A percentile compares a stretch with the other conserved stretches of the same genome.
phyloP scores from a whole-genome alignment of 2,888 invertebrate genomes.

The Corbicula japonica region DNA sequence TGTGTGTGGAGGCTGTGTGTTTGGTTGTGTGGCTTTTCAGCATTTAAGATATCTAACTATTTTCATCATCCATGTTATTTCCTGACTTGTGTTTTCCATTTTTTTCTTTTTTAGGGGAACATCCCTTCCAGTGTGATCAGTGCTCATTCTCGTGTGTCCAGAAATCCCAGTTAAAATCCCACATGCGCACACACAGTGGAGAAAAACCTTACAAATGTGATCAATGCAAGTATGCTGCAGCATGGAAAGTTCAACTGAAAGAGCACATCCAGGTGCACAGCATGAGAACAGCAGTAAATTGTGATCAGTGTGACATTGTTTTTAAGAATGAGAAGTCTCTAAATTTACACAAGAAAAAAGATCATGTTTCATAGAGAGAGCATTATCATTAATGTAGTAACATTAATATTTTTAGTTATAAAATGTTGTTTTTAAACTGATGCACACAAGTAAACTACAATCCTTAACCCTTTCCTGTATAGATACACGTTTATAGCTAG shows the following conservation, averaged over 20 bases:
- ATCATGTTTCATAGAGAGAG: no score
- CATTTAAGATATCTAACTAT: no score
- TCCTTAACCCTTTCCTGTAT: no score
- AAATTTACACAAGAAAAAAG: slow-evolving; percentile 34
- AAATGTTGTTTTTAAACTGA: no score
- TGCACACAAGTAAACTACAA: no score
- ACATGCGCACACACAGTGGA: slow-evolving; percentile 46
- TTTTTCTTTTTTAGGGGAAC: slow-evolving; percentile 25
- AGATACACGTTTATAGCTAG: no score
- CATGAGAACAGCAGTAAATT: slow-evolving; percentile 3
- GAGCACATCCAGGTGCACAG: slow-evolving; percentile 33
- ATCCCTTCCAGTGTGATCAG: slow-evolving; percentile 36
- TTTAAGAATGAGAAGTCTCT: slow-evolving; percentile 30
- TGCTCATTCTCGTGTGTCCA: slow-evolving; percentile 40
- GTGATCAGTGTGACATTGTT: slow-evolving; percentile 34
- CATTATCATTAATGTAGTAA: no score
- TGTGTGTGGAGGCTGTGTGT: no score
- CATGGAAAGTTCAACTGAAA: slow-evolving; percentile 52
- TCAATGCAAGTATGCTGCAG: slow-evolving; percentile 44
- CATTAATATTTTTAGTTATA: no score
- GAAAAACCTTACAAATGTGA: slow-evolving; percentile 41
- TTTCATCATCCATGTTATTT: no score
- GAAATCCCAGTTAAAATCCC: slow-evolving; percentile 39
- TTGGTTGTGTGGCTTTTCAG: no score
- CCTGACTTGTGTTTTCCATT: no score